Base-by-base conservation (phyloP, 1,140 invertebrate genomes). In the Philopotamus ludificatus region DNA sequence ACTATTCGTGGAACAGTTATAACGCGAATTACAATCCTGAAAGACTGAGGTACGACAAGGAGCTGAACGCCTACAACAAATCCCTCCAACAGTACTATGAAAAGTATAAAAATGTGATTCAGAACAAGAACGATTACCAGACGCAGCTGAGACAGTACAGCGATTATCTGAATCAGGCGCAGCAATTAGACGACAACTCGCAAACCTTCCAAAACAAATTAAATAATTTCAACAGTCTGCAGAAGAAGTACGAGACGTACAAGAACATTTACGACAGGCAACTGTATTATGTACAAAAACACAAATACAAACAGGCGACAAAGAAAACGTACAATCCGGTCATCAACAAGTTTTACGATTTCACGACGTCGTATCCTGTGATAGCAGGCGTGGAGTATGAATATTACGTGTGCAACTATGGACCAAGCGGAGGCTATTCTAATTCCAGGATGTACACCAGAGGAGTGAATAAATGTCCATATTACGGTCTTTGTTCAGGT, bases 351-450 rank as follows among this genome's bases (percentile, higher is more conserved):
- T 25, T 42, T 12, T 66, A 68, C 39, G 2, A 3, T 44, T 67
- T 63, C 51, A 51, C 65, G 3, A 66, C 18, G 0, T 16, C 51
- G 1, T 58, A 70, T 44, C 45, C 57, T 7, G 34, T 71, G 25
- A 57, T 60, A 4, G 22, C 64, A 18, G 65, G 60, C 9, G 42
- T 62, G 2, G 59, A 73, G 8, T 67, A 63, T 28, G 68, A 70
- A 16, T 66, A 70, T 25, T 70, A 70, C 16, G 68, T 79, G 3
- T 82, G 79, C 53, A 79, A 82, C 62, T 82, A 82, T 63, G 78
- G 75, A 10, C 78, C 80, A 8, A 51, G 71, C 20, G 79, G 79
- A 42, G 80, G 80, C 60, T 70, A 41, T 50, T 61, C 61, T 0
- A 65, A 62, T 8, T 54, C 64, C 10, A 63, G 68, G 21, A 61